These are phyloP conservation scores for Dysmachus trigonus DNA, from an alignment of 2,888 invertebrate genomes.

Conservation along the genomic window DNA sequence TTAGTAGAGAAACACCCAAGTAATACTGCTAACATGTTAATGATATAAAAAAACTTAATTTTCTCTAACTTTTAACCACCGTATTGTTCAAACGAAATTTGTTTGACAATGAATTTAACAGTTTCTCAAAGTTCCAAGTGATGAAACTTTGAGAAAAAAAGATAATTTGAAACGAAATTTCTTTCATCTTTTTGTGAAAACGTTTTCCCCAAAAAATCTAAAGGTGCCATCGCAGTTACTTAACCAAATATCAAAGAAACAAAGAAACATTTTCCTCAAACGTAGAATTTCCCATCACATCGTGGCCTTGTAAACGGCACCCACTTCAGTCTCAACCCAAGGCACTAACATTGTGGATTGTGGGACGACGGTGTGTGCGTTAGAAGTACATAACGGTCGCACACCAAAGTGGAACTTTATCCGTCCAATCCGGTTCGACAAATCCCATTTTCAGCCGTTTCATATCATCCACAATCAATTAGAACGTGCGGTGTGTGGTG, in stretches of 20 bases:
- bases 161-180: not conserved
- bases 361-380: not conserved
- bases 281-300: not conserved
- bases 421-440: conserved; percentile 7
- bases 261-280: not conserved
- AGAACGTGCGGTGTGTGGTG: not conserved
- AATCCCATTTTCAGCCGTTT: not conserved
- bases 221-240: not conserved
- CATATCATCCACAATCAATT: not conserved
- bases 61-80: not conserved
- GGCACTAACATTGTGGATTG: not conserved
- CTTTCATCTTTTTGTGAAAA: not conserved
- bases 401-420: not conserved
- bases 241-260: conserved; percentile 22
- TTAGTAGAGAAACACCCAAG: too few relatives aligned
- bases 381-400: not conserved
- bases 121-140: not conserved
- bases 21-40: too few relatives aligned
- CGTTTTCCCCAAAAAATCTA: not conserved
- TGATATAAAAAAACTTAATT: not conserved
- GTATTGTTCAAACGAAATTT: not conserved
- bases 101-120: not conserved
- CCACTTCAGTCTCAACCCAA: not conserved
- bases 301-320: not conserved
- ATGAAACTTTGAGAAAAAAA: not conserved